Conservation (phyloP, 2,888 invertebrate species). For the Agonopterix arenella region DNA sequence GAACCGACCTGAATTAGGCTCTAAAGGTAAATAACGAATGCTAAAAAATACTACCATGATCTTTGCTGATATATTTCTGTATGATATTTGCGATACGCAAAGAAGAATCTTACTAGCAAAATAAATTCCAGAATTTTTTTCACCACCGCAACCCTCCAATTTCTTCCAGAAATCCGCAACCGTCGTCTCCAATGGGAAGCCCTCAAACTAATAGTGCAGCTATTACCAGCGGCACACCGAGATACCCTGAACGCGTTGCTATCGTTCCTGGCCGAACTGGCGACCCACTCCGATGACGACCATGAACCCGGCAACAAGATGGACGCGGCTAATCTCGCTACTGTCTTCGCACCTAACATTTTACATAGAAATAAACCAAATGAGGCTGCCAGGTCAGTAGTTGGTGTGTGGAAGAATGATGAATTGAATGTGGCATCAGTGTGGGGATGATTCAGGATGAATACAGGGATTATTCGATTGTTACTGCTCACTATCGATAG, state of each 20-base stretch:
- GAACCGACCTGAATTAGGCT: no score
- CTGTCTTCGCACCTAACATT: constrained; percentile 95
- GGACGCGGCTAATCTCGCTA: constrained; percentile 95
- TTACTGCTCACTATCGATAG: no score
- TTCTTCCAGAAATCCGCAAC: constrained; percentile 85
- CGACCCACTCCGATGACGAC: constrained; percentile 82
- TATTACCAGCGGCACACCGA: constrained; percentile 91
- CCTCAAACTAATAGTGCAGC: constrained; percentile 87
- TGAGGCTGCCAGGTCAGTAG: constrained; percentile 55
- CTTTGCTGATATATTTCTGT: no score
- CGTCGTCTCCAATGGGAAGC: constrained; percentile 89
- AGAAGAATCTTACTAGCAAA: no score
- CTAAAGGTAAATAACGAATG: no score
- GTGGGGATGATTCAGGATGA: no score
- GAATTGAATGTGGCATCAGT: no score
- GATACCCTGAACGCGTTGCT: constrained; percentile 92
- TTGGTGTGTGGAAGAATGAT: no score
- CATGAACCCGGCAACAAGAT: constrained; percentile 90
- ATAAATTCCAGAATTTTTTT: no score
- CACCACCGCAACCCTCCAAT: neutral
- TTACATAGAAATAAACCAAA: constrained; percentile 86
- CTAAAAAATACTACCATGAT: no score
- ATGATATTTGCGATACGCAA: no score
- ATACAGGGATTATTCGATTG: no score
- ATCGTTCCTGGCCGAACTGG: constrained; percentile 87